Conservation (phyloP, 37 sponge, comb jelly and placozoan species). For the Bolinopsis microptera region DNA sequence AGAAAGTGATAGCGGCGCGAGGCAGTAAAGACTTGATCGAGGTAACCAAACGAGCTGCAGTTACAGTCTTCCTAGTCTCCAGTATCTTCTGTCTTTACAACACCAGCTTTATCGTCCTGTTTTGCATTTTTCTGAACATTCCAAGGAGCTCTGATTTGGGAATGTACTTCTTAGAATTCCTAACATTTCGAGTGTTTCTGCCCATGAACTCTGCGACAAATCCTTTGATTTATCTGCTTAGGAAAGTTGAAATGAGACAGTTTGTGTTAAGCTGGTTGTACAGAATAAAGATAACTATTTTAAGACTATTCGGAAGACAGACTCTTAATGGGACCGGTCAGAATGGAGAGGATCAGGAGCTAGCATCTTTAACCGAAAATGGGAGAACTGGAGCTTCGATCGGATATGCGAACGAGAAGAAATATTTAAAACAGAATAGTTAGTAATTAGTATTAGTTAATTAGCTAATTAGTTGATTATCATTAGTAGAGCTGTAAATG, state of each 20-base stretch:
- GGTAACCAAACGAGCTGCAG: background rate
- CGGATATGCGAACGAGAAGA: too few relatives aligned
- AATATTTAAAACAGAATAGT: too few relatives aligned
- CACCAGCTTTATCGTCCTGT: background rate
- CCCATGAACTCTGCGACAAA: conserved; percentile 20
- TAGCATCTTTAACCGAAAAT: too few relatives aligned
- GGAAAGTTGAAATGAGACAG: background rate
- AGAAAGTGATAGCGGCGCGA: background rate
- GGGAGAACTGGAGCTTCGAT: too few relatives aligned
- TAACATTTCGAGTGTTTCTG: background rate
- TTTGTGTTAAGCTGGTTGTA: background rate
- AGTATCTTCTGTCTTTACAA: background rate
- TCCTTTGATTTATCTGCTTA: background rate
- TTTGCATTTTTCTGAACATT: background rate
- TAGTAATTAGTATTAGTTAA: too few relatives aligned
- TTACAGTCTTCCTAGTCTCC: background rate
- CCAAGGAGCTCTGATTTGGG: background rate
- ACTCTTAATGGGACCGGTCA: too few relatives aligned
- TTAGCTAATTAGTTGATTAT: too few relatives aligned
- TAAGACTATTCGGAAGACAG: too few relatives aligned
- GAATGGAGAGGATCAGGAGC: too few relatives aligned
- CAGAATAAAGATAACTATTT: too few relatives aligned
- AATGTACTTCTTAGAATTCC: background rate
- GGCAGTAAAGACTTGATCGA: background rate
- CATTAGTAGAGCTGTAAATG: too few relatives aligned